Base-by-base conservation (phyloP, 2,888 invertebrate genomes). In the Eristalis intricaria region DNA sequence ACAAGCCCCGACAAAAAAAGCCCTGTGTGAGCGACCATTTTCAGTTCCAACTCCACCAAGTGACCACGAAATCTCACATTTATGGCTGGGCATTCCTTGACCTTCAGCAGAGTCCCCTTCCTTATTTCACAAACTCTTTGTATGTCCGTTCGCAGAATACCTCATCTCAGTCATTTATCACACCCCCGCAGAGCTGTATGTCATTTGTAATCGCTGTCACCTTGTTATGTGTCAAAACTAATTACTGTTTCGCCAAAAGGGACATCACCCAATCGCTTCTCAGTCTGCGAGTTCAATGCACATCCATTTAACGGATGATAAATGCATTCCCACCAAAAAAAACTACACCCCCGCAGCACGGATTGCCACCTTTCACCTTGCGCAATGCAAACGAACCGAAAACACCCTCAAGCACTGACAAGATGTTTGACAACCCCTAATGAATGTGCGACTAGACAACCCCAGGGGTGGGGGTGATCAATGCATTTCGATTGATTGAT, bases 291-390 rank as follows among this genome's bases (percentile, higher is more conserved):
- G 66, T 56, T 76, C 11, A 15, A 40, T 58, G 69, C 70, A 70
- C 65, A 68, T 63, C 50, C 26, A 58, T 78, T 78, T 32, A 77
- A 61, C 61, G 15, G 56, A 86, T 87, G 83, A 83, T 84, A 68
- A 76, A 87, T 86, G 77, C 61, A 76, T 64, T 75, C 22, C 22
- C 66, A 71, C 38, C 15, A n/a, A 26, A n/a, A 26, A 58, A 58
- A 26, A 26, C 3, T 2, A 26, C 29, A 38, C 38, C 8, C 56
- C 38, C 58, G 56, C 61, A 29, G 68, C 70, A 76, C 63, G 75
- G 26, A 77, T 70, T 82, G 15, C 68, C 79, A 87, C 86, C 79
- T 87, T 75, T 83, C 86, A 84, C 83, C 86, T 87, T 86, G 78
- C 83, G 74, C 78, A 79, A 87, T 76, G 83, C 79, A 83, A 79